Conservation (phyloP, 2,888 invertebrate species). For the Thymelicus lineola region DNA sequence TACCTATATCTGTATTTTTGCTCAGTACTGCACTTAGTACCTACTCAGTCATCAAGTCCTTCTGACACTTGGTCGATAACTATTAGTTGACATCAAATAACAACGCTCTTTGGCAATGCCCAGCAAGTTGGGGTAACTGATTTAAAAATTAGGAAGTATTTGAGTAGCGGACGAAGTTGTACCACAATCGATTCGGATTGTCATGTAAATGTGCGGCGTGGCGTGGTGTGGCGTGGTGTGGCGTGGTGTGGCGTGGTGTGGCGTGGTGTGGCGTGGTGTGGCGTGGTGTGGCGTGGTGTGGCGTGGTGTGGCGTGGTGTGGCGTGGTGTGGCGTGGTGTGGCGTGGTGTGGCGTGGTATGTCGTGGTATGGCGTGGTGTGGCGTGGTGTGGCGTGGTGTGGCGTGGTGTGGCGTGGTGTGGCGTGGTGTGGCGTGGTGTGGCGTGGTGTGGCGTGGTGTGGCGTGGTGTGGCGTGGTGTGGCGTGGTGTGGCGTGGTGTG, state of each 20-base stretch:
- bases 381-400: background rate
- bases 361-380: background rate
- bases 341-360: background rate
- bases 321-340: background rate
- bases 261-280: background rate
- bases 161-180: background rate
- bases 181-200: constrained; percentile 11
- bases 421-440: background rate
- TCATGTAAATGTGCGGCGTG: constrained; percentile 30
- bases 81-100: no score
- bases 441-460: background rate
- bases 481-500: background rate
- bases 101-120: no score
- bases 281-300: background rate
- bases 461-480: background rate
- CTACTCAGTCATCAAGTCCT: no score
- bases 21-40: no score
- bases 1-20: no score
- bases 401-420: background rate
- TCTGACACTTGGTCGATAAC: no score
- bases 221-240: background rate
- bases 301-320: background rate
- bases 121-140: no score
- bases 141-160: constrained; percentile 7
- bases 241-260: background rate